Evolutionary conservation across 2,113 vertebrate species (phyloP), one percentile per base, ranked within the genome.

Genomic region (Hippoglossus stenolepis): DNA sequence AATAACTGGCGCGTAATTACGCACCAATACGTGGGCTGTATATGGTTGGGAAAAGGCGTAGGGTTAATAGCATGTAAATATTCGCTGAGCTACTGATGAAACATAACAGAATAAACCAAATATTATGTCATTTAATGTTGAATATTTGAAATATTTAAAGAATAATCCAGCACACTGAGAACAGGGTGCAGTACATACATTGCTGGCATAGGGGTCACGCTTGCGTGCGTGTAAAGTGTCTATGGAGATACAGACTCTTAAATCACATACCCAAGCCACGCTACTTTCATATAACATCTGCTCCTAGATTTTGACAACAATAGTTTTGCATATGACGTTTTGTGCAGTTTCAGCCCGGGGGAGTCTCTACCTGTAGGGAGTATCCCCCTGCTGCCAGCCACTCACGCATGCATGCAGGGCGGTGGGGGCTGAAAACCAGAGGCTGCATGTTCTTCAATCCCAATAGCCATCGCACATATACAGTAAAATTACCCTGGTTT

Each of bases 201-300:
- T 28, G 17, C n/a, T 83, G 72, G 35, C 58, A 69, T 70, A 83
- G 83, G 81, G 81, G 85, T 78, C 85, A 87, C 73, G 62, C 73
- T 82, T 90, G 83, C n/a, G 71, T 83, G 68, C 40, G 26, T 28
- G 24, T 38, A 73, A 74, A 73, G 67, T 77, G 5, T 80, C 66
- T 70, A 66, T 67, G 56, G 53, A 64, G 65, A 77, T 38, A 49
- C 59, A 74, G 70, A 78, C 79, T 78, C 69, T 15, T 86, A 73
- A 85, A 82, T 93, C 79, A 87, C 77, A 89, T 79, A 94, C 92
- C 93, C 95, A 95, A 94, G 94, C 94, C 91, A 95, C 90, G 95
- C 95, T 90, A 88, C 86, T 89, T 92, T 88, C 79, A 89, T 77
- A 83, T 70, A 92, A 90, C 95, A 94, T 94, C 93, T 95, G 94